phyloP scores from a whole-genome alignment of 2,797 vertebrate species.

The Podarcis lilfordi region DNA sequence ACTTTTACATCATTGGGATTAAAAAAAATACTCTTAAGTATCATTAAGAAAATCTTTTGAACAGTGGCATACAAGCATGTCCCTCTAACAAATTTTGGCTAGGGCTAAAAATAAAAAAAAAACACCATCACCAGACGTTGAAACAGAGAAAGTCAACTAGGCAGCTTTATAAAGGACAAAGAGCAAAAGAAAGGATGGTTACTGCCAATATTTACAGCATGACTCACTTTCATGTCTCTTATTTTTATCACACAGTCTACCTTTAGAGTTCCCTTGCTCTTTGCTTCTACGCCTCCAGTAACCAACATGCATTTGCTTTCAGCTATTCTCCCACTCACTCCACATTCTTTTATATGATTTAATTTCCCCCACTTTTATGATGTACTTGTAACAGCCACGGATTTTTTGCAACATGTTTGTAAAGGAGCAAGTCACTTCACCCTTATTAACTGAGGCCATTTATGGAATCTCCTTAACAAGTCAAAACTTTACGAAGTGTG shows the following conservation, averaged over 20 bases:
- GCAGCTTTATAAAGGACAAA: not conserved
- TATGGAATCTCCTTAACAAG: constrained; percentile 66
- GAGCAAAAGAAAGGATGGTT: constrained; percentile 16
- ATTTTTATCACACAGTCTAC: constrained; percentile 10
- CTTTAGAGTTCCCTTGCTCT: constrained; percentile 5
- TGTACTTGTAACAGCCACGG: constrained; percentile 12
- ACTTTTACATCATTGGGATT: constrained; percentile 58
- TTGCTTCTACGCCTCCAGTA: not conserved
- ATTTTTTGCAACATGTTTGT: constrained; percentile 51
- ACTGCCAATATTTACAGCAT: constrained; percentile 26
- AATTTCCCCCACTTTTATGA: not conserved
- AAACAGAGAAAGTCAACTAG: constrained; percentile 31
- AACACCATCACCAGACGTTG: not conserved
- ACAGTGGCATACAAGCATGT: constrained; percentile 36
- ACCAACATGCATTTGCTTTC: not conserved
- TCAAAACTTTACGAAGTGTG: constrained; percentile 64
- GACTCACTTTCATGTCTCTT: constrained; percentile 24
- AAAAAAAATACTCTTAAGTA: constrained; percentile 62
- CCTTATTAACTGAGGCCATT: constrained; percentile 65
- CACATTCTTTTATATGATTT: constrained; percentile 39
- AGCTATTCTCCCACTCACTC: not conserved
- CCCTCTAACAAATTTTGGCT: constrained; percentile 46
- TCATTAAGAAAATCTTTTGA: constrained; percentile 62
- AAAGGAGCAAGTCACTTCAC: constrained; percentile 57
- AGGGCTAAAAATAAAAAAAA: constrained; percentile 55